Base-by-base conservation (phyloP, 2,888 invertebrate species). In the Halocaridina rubra region DNA sequence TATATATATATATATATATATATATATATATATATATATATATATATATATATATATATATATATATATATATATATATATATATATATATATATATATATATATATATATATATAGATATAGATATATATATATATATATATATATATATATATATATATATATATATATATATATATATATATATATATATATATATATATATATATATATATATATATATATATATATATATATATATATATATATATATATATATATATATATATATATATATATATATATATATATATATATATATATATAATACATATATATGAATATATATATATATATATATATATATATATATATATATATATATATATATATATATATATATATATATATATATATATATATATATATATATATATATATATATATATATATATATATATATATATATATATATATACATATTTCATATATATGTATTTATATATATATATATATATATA, bases 251-350 rank as follows among this genome's bases (percentile, higher is more conserved):
- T 2, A 64, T 24, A 64, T 4, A 64, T 4, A 64, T 4, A 64
- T 4, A 64, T 4, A 64, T 4, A 64, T 4, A 64, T 4, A 64
- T 1, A 64, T 4, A 64, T 4, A 64, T 4, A 64, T 4, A 61
- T 61, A 61, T 61, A 61, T 61, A 61, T 61, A 61, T 61, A 61
- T 61, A 61, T n/a, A 61, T 61, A 61, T 61, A 61, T 61, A 61
- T 39, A 39, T 39, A 39, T 53, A 39, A 39, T 39, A 39, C 13
- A 39, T 39, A 39, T 39, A 39, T 39, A 61, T 61, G n/a, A 5
- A 61, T 61, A 61, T 61, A 61, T 61, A 61, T 22, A 61, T 61
- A 22, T 22, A n/a, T 61, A 61, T 61, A 61, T 61, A 61, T 61
- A 61, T 61, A 61, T 61, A n/a, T 61, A 13, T 61, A 61, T 61